Base-by-base conservation (phyloP, 2,113 vertebrate species). In the Peromyscus maniculatus region DNA sequence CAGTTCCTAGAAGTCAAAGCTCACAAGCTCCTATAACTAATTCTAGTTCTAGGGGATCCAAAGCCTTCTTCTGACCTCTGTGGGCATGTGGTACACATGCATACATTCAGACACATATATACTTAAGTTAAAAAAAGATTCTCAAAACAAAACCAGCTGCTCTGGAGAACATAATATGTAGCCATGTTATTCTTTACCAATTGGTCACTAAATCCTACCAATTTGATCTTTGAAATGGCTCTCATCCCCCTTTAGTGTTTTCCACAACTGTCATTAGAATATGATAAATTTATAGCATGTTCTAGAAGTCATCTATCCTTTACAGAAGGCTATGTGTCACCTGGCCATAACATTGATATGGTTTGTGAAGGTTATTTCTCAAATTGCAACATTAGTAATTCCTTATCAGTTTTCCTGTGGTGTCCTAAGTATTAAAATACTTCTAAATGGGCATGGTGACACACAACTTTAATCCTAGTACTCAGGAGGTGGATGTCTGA, bases 351-450 rank as follows among this genome's bases (percentile, higher is more conserved):
- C 36, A 91, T 17, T 78, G 62, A 62, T 21, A n/a, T 57, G 43
- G 36, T 74, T 88, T 90, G 39, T 93, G 57, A 66, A 59, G 55
- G 17, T 57, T 16, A 79, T 62, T 19, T 67, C 39, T 93, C 93
- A 91, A 33, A 13, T 26, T 86, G 43, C 57, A 91, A 92, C n/a
- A 83, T 43, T 10, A 83, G 24, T 87, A 94, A 79, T 79, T 84
- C 28, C 77, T 94, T 15, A 62, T 52, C 22, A 88, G 3, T 55
- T 86, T 88, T 52, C 52, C 22, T 5, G 64, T 43, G 80, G 66
- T 59, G 74, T 46, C 88, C 33, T 9, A 67, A 3, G 3, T 43
- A 77, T 31, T 83, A 15, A 84, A 89, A 52, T 75, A 59, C 33
- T 59, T 36, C n/a, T n/a, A 82, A 82, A 82, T 39, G 19, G 21